These are phyloP conservation scores for Acrobasis repandana DNA, from an alignment of 2,888 invertebrate species.

Conservation along the genomic window DNA sequence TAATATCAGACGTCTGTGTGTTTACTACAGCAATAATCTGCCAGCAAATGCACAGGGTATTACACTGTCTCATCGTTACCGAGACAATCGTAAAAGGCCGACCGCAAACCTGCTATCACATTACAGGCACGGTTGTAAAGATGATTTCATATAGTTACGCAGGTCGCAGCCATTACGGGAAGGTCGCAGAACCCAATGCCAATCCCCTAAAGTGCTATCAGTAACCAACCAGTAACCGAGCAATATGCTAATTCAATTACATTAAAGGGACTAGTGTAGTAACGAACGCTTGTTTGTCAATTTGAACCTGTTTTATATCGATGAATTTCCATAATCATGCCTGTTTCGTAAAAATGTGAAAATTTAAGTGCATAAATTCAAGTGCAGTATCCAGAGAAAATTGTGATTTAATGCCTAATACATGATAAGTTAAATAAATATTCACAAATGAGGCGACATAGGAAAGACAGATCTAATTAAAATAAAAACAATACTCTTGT, in stretches of 20 bases:
- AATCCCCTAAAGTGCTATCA: constrained; percentile 54
- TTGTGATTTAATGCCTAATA: no score
- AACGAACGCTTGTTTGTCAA: background rate
- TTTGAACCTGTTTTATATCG: background rate
- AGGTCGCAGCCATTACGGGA: constrained; percentile 38
- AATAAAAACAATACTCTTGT: no score
- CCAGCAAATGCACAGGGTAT: background rate
- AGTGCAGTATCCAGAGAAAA: no score
- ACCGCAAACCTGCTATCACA: constrained; percentile 12
- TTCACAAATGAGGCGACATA: no score
- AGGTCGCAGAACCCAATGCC: constrained; percentile 38
- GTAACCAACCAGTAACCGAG: constrained; percentile 32
- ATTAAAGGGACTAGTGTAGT: constrained; percentile 35
- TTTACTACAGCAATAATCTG: background rate
- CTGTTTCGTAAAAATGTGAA: background rate
- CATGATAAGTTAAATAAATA: no score
- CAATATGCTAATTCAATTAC: constrained; percentile 50
- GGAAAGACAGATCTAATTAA: no score
- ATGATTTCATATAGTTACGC: constrained; percentile 31
- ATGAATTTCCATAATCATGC: background rate
- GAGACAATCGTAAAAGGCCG: constrained; percentile 7
- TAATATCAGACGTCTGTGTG: background rate
- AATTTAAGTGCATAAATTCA: background rate
- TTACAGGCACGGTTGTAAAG: constrained; percentile 11
- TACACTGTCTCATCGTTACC: background rate